Base-by-base conservation (phyloP, 2,113 vertebrate genomes). In the Gnathonemus echidnorhynchus region DNA sequence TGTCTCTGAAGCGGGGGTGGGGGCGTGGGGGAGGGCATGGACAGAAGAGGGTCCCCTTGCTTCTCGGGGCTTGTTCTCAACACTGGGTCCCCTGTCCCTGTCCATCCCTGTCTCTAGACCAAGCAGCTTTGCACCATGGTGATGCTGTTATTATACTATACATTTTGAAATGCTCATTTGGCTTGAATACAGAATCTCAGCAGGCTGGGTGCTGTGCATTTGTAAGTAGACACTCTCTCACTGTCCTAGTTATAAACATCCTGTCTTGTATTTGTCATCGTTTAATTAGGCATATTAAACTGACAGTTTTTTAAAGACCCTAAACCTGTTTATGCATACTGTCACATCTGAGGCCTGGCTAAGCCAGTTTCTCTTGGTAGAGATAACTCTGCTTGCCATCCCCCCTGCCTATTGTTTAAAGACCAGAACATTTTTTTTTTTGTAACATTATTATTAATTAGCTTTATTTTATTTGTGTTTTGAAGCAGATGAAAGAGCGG, bases 71-170 rank as follows among this genome's bases (percentile, higher is more conserved):
- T 88, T 42, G 53, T 90, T 91, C 83, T 46, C 58, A 58, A 48
- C 27, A 35, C 87, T 92, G 87, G 53, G 53, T 17, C 31, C 74
- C 21, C 74, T 53, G 9, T 94, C 94, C 95, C 91, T 93, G 92
- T 94, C 95, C 95, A 94, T 95, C 94, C 94, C 94, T 94, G 94
- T 93, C 95, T 93, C 93, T 91, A 92, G 94, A 94, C 95, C 92
- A 91, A 96, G 95, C 94, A 95, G 95, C 93, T 92, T 96, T 95
- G 95, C 95, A 96, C 95, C 95, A 96, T 95, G 95, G 8, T 48
- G 45, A 48, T 85, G 35, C 95, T 95, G 95, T 95, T 96, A 96
- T 96, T 96, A 90, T 93, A 94, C 89, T 93, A 42, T 42, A 42
- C 39, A 11, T 77, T 62, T 74, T 45, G 8, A 74, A 35, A 74